Evolutionary conservation across 1,140 invertebrate species (phyloP).

Genomic region (Atta cephalotes): DNA sequence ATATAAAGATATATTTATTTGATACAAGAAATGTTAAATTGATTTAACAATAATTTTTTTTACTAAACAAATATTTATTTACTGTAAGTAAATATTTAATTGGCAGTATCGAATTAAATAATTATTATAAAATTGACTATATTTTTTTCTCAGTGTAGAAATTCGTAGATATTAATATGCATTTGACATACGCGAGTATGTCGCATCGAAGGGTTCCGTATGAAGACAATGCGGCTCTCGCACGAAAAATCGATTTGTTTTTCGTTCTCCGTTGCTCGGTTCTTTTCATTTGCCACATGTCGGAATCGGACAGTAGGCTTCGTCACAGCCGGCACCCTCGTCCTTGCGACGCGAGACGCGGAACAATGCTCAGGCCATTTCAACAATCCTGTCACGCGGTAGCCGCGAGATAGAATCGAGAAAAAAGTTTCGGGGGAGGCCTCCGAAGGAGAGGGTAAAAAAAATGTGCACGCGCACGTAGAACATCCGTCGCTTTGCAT

Average conservation of each 20-base stretch:
- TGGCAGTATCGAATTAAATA: too few species aligned
- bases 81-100: too few species aligned
- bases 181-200: neutral
- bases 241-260: constrained; percentile 68
- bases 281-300: constrained; percentile 75
- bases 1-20: too few species aligned
- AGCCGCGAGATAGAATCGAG: constrained; percentile 73
- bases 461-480: constrained; percentile 45
- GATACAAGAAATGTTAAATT: too few species aligned
- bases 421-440: constrained; percentile 60
- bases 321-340: constrained; percentile 66
- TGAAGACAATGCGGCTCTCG: constrained; percentile 62
- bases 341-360: constrained; percentile 68
- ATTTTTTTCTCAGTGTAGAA: too few species aligned
- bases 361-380: constrained; percentile 71
- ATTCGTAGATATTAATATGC: constrained; percentile 9
- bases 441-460: constrained; percentile 51
- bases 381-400: constrained; percentile 74
- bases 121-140: too few species aligned
- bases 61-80: too few species aligned
- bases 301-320: constrained; percentile 57
- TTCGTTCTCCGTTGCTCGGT: constrained; percentile 43
- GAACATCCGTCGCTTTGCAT: constrained; percentile 54
- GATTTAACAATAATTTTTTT: too few species aligned
- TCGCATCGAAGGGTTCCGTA: constrained; percentile 23